These are phyloP conservation scores for Struthio camelus DNA, from an alignment of 2,113 vertebrate genomes.

Conservation along the genomic window DNA sequence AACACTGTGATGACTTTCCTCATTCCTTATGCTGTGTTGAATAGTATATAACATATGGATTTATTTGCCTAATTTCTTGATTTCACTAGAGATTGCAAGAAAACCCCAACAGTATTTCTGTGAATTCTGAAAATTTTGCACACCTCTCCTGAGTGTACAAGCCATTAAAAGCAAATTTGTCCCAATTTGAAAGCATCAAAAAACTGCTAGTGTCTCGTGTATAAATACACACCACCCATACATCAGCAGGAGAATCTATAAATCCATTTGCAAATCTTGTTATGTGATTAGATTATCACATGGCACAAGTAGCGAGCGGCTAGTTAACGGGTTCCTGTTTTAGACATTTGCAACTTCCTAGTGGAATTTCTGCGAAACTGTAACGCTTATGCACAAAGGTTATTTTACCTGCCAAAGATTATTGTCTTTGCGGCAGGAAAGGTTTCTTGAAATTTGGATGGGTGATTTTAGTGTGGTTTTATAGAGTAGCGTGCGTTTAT, in stretches of 20 bases:
- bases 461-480: neutral
- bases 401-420: neutral
- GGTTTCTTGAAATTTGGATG: neutral
- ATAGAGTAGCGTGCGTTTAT: neutral
- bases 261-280: slow-evolving; percentile 37
- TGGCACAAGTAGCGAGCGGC: slow-evolving; percentile 8
- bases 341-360: slow-evolving; percentile 10
- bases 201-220: neutral
- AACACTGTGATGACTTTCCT: neutral
- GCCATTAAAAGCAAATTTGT: neutral
- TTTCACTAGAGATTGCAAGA: neutral
- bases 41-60: neutral
- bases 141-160: neutral
- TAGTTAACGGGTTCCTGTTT: slow-evolving; percentile 15
- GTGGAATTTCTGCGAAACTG: neutral
- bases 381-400: neutral
- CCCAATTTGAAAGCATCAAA: neutral
- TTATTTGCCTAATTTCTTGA: neutral
- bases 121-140: neutral
- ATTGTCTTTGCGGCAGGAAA: neutral
- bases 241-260: neutral
- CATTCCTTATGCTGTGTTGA: neutral
- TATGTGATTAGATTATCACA: slow-evolving; percentile 38
- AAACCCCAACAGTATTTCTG: neutral
- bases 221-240: neutral